Evolutionary conservation across 2,113 vertebrate genomes (phyloP).

Genomic region (Diadophis punctatus): DNA sequence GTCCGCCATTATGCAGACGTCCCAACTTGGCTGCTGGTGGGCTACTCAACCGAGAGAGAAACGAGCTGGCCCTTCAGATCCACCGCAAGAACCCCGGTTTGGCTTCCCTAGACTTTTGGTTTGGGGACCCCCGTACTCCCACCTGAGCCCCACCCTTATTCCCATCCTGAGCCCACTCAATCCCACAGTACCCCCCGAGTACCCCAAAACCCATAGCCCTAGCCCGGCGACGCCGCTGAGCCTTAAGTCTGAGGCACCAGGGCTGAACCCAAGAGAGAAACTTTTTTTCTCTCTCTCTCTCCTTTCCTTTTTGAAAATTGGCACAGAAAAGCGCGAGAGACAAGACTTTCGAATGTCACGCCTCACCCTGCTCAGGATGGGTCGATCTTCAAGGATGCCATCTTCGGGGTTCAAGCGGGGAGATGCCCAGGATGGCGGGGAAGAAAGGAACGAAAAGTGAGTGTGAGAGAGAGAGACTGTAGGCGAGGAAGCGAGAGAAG

Average conservation of each 20-base stretch:
- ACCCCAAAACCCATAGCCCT: neutral
- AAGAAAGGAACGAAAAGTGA: neutral
- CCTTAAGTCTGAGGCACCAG: neutral
- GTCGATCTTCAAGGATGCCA: neutral
- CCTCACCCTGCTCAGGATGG: slow-evolving; percentile 24
- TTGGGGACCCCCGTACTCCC: neutral
- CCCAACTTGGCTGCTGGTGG: neutral
- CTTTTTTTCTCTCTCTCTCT: neutral
- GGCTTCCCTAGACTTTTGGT: too few species aligned
- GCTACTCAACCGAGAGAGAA: neutral
- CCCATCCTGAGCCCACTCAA: neutral
- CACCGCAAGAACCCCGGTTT: neutral
- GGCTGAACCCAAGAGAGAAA: neutral
- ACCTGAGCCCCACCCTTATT: neutral
- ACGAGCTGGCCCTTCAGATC: neutral
- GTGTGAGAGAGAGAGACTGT: neutral
- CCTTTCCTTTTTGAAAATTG: neutral
- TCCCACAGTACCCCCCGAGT: neutral
- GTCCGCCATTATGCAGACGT: neutral
- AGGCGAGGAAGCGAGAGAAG: slow-evolving; percentile 6
- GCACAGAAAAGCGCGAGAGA: neutral
- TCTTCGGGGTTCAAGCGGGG: neutral
- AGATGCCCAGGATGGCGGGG: neutral
- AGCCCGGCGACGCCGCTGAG: neutral
- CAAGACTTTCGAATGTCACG: neutral